Evolutionary conservation across 1,140 invertebrate genomes (phyloP), one percentile per base, ranked within the genome.

Genomic region (Drosophila aff.): DNA sequence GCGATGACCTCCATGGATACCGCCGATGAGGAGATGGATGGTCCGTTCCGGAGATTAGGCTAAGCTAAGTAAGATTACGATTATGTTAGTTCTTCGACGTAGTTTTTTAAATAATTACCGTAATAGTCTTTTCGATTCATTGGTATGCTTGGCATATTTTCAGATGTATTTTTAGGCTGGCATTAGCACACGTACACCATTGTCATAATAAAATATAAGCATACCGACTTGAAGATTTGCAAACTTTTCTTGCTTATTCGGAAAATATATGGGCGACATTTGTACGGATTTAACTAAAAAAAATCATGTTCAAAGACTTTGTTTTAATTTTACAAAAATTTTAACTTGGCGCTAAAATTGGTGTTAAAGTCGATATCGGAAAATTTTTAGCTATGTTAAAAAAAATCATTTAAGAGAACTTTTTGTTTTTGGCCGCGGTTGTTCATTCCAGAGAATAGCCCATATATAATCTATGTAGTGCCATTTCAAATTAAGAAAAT

Each of bases 61-160:
- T 38, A 57, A 49, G 26, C 57, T 75, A 41, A 46, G 57, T 47
- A 71, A n/a, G 10, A 23, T 53, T 57, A 43, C 36, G 28, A 33
- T 64, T 64, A 38, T 28, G 28, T 72, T 40, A 72, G 21, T 59
- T 49, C 11, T 36, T 33, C 5, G 2, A 13, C 5, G 26, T 28
- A 26, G 11, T 49, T 18, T 31, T 38, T 44, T 28, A 28, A 36
- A 28, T 18, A 26, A 16, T 26, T 40, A 26, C 0, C 4, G 38
- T 40, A 40, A 57, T 40, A n/a, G 15, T 9, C 9, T 57, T 11
- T 57, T 23, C 53, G 36, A 21, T 16, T 38, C 21, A 40, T 21
- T n/a, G 4, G 16, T 26, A 57, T 40, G 53, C 53, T 7, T n/a
- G 15, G 38, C 53, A 26, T 40, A 57, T 26, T 11, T 26, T 11